Conservation (phyloP, 2,888 invertebrate genomes). For the Pandemis corylana region DNA sequence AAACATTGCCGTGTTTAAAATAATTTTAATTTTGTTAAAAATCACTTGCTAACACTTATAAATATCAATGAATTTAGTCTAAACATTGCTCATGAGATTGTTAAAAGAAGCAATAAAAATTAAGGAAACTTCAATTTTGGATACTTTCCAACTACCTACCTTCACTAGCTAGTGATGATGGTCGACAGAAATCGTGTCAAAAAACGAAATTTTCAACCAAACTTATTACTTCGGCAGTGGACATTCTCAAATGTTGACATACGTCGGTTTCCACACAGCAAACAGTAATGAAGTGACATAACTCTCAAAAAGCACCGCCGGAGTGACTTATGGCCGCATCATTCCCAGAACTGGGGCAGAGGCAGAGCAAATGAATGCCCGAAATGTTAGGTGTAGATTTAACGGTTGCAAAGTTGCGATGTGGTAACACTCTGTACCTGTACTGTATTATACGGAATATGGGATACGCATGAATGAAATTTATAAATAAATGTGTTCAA, state of each 20-base stretch:
- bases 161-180: not conserved
- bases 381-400: conserved; percentile 62
- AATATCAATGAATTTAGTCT: not conserved
- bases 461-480: conserved; percentile 16
- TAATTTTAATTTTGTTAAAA: not conserved
- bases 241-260: conserved; percentile 44
- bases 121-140: not conserved
- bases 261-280: conserved; percentile 47
- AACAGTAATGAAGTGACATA: conserved; percentile 49
- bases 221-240: conserved; percentile 22
- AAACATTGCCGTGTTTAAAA: too few relatives aligned
- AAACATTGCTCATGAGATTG: not conserved
- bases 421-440: not conserved
- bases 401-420: conserved; percentile 56
- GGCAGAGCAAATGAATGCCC: conserved; percentile 62
- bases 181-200: not conserved
- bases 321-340: conserved; percentile 45
- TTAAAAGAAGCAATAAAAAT: not conserved
- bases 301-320: conserved; percentile 46
- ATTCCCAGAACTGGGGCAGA: conserved; percentile 60
- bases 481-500: conserved; percentile 29
- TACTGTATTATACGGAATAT: not conserved
- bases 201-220: conserved; percentile 5
- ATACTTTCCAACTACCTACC: not conserved
- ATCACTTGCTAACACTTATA: not conserved